These are phyloP conservation scores for Melanerpes formicivorus DNA, from an alignment of 2,113 vertebrate genomes.

Conservation along the genomic window DNA sequence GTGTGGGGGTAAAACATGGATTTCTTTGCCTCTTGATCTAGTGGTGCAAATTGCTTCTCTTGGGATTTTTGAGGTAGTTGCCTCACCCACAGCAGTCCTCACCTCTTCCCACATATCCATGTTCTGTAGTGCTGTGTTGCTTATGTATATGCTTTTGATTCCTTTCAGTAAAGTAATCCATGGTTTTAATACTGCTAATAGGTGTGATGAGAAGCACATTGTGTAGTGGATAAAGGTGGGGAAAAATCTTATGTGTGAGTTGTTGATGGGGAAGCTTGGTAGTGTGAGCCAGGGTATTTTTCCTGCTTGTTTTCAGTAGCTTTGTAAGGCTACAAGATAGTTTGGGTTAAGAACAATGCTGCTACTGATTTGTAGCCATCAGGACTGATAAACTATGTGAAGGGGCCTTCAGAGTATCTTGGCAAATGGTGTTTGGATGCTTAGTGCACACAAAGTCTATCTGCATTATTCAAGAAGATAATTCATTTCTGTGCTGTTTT, in stretches of 20 bases:
- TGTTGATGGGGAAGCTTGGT: neutral
- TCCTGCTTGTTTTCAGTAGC: neutral
- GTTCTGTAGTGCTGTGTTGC: neutral
- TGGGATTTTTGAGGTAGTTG: neutral
- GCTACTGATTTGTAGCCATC: constrained; percentile 2
- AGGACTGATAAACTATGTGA: neutral
- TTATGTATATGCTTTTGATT: neutral
- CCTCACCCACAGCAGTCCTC: neutral
- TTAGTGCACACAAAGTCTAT: neutral
- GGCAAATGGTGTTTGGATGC: neutral
- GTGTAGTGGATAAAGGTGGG: neutral
- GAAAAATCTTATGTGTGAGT: neutral
- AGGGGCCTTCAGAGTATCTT: constrained; percentile 10
- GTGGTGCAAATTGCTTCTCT: neutral
- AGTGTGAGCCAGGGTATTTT: neutral
- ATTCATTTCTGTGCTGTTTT: constrained; percentile 17
- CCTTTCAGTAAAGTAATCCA: neutral
- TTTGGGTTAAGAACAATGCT: neutral
- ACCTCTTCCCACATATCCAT: neutral
- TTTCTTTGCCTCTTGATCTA: neutral
- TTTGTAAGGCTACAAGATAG: neutral
- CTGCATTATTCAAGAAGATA: constrained; percentile 6
- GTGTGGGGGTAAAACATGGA: neutral
- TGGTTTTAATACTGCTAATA: neutral
- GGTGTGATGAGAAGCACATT: neutral